Evolutionary conservation across 2,888 invertebrate genomes (phyloP).

Genomic region (Agrypnus murinus): DNA sequence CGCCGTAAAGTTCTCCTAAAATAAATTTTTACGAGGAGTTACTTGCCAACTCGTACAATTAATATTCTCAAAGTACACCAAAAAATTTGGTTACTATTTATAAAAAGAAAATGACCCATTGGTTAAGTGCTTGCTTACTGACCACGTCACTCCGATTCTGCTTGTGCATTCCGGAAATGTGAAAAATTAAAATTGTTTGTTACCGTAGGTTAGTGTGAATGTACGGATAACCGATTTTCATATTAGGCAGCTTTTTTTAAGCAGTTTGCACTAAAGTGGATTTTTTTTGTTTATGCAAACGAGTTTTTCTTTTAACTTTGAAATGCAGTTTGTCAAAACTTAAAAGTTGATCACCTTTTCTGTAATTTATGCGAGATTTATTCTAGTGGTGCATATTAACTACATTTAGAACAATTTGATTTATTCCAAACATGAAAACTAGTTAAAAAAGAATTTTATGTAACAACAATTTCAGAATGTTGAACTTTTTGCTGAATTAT

Average conservation of each 20-base stretch:
- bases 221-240: neutral
- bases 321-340: neutral
- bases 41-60: constrained; percentile 9
- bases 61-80: constrained; percentile 17
- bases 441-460: no score
- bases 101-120: constrained; percentile 8
- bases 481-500: constrained; percentile 13
- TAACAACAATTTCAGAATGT: neutral
- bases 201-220: constrained; percentile 24
- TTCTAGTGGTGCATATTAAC: neutral
- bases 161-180: constrained; percentile 26
- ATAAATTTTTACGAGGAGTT: constrained; percentile 10
- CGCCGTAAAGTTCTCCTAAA: constrained; percentile 5
- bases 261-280: neutral
- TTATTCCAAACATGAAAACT: neutral
- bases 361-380: neutral
- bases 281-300: constrained; percentile 3
- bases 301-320: neutral
- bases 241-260: neutral
- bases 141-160: constrained; percentile 15
- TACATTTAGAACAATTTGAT: constrained; percentile 5
- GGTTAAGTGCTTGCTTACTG: no score
- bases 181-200: constrained; percentile 18
- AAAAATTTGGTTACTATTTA: constrained; percentile 18
- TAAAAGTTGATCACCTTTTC: neutral